Conservation (phyloP, 2,888 invertebrate species). For the Cantharis nigra region DNA sequence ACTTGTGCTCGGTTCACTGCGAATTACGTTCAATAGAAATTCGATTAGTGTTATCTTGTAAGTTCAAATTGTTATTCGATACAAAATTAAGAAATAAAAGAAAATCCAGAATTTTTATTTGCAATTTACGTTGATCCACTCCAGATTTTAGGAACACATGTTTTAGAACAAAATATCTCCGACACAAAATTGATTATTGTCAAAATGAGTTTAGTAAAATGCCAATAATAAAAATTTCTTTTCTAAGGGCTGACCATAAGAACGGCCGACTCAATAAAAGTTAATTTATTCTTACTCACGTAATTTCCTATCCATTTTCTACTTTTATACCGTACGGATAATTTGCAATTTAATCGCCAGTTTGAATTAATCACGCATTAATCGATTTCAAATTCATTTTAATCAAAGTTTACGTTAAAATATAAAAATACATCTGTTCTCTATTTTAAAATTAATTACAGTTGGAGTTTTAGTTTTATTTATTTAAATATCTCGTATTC, state of each 20-base stretch:
- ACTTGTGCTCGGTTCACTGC: background rate
- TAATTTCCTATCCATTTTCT: background rate
- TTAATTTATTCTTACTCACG: background rate
- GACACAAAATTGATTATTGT: background rate
- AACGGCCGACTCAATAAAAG: background rate
- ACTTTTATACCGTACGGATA: background rate
- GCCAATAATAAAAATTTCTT: background rate
- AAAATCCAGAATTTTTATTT: background rate
- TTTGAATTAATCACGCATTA: background rate
- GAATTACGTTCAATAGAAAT: background rate
- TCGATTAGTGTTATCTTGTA: background rate
- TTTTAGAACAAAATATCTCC: background rate
- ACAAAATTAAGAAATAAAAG: background rate
- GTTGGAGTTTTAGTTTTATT: background rate
- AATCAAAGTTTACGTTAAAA: background rate
- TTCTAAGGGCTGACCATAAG: background rate
- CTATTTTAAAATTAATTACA: too few relatives aligned
- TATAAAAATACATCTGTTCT: background rate
- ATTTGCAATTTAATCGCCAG: background rate
- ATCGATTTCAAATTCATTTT: background rate
- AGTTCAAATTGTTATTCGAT: background rate
- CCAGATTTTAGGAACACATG: background rate
- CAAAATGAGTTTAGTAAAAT: background rate
- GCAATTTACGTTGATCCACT: background rate
- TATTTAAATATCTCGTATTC: background rate